Percentiles rank a stretch among this genome's conserved stretches.
Evolutionary conservation across 2,888 invertebrate species (phyloP).

Genomic region (Aphodius granarius): DNA sequence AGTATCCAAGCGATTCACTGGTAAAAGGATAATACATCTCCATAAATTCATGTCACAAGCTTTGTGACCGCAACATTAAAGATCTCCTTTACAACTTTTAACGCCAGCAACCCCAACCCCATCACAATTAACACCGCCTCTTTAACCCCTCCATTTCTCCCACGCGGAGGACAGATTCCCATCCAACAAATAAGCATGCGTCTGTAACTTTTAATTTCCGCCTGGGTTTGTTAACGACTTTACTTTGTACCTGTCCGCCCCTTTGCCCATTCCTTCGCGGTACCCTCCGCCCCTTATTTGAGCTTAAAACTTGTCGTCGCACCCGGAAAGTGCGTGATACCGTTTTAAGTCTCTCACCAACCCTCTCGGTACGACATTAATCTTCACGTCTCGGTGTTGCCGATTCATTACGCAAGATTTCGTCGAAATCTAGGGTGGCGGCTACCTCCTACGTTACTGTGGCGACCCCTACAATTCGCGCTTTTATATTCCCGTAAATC

Average conservation of each 20-base stretch:
- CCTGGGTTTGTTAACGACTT: constrained; percentile 40
- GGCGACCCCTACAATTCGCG: background rate
- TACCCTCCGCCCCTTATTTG: background rate
- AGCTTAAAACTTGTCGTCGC: constrained; percentile 21
- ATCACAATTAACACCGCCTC: background rate
- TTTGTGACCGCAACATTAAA: background rate
- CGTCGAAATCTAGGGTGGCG: background rate
- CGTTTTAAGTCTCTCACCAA: background rate
- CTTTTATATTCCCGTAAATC: constrained; percentile 12
- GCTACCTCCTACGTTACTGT: background rate
- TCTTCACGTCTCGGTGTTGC: constrained; percentile 7
- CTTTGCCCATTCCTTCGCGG: background rate
- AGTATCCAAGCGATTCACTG: background rate
- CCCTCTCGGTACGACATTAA: background rate
- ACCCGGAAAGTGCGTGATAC: constrained; percentile 5
- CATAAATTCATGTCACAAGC: background rate
- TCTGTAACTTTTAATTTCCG: constrained; percentile 46
- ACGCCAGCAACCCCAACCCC: background rate
- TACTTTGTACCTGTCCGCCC: constrained; percentile 42
- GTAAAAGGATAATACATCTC: background rate
- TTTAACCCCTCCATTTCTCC: background rate
- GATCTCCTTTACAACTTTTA: background rate
- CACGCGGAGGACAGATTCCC: background rate
- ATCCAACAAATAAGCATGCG: constrained; percentile 40
- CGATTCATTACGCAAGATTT: constrained; percentile 14